These are phyloP conservation scores for Channa argus DNA, from an alignment of 2,113 vertebrate species.

Conservation along the genomic window DNA sequence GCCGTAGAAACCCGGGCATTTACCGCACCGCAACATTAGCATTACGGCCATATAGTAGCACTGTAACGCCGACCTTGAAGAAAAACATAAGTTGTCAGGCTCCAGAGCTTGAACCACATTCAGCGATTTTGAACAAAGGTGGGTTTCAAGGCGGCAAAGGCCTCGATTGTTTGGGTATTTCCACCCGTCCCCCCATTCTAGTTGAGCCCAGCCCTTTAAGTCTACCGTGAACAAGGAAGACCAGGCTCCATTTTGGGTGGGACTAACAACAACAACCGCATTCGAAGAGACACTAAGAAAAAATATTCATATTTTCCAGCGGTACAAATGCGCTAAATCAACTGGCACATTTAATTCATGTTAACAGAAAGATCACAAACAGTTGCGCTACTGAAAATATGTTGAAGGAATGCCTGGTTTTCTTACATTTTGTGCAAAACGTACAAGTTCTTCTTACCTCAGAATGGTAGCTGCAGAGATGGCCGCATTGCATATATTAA, in stretches of 20 bases:
- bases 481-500: conserved; percentile 86
- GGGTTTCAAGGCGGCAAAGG: conserved; percentile 12
- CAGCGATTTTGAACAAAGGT: conserved; percentile 2
- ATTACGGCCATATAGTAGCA: conserved; percentile 49
- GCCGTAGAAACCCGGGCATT: conserved; percentile 78
- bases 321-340: conserved; percentile 12
- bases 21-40: conserved; percentile 56
- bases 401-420: conserved; percentile 62
- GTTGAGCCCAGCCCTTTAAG: conserved; percentile 83
- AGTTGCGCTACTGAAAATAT: conserved; percentile 38
- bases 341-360: conserved; percentile 22
- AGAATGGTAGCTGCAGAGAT: conserved; percentile 94
- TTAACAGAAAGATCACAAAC: conserved; percentile 37
- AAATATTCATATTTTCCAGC: conserved; percentile 34
- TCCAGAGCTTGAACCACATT: neutral
- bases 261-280: conserved; percentile 87
- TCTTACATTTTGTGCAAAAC: conserved; percentile 78
- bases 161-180: conserved; percentile 53
- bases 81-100: conserved; percentile 26
- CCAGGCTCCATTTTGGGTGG: conserved; percentile 92
- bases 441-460: conserved; percentile 90
- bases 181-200: conserved; percentile 81
- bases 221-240: conserved; percentile 83
- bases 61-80: conserved; percentile 29
- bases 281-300: conserved; percentile 71